Conservation (phyloP, 2,888 invertebrate genomes). For the Acanthosoma haemorrhoidale region DNA sequence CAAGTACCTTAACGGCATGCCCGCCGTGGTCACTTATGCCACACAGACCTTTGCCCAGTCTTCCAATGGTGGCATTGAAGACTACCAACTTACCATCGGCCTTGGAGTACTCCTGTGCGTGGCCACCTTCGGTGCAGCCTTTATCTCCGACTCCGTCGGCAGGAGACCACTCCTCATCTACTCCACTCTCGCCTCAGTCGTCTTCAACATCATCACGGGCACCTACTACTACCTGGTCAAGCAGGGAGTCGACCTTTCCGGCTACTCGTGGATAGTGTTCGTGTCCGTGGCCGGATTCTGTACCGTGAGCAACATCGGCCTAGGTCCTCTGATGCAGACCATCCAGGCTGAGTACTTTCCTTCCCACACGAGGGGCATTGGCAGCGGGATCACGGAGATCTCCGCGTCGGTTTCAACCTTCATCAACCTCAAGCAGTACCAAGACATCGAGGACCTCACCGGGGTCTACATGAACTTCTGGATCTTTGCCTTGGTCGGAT, state of each 20-base stretch:
- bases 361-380: slow-evolving; percentile 34
- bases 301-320: slow-evolving; percentile 31
- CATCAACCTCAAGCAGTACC: slow-evolving; percentile 34
- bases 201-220: neutral
- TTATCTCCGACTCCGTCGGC: slow-evolving; percentile 34
- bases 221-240: neutral
- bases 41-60: slow-evolving; percentile 28
- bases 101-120: slow-evolving; percentile 31
- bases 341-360: slow-evolving; percentile 39
- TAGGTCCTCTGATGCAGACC: slow-evolving; percentile 36
- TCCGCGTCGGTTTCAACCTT: neutral
- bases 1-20: slow-evolving; percentile 30
- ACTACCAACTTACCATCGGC: neutral
- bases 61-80: slow-evolving; percentile 42
- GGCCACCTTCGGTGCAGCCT: slow-evolving; percentile 32
- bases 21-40: slow-evolving; percentile 33
- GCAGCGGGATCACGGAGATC: slow-evolving; percentile 27
- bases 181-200: slow-evolving; percentile 26
- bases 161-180: slow-evolving; percentile 34
- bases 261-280: slow-evolving; percentile 32
- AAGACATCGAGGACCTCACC: slow-evolving; percentile 31
- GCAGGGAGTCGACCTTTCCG: neutral
- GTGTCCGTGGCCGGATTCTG: slow-evolving; percentile 31
- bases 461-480: slow-evolving; percentile 39
- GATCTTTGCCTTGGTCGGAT: slow-evolving; percentile 33